Percentiles rank a stretch among this genome's conserved stretches.
Evolutionary conservation across 2,797 vertebrate genomes (phyloP).

Genomic region (Melanotaenia boesemani): DNA sequence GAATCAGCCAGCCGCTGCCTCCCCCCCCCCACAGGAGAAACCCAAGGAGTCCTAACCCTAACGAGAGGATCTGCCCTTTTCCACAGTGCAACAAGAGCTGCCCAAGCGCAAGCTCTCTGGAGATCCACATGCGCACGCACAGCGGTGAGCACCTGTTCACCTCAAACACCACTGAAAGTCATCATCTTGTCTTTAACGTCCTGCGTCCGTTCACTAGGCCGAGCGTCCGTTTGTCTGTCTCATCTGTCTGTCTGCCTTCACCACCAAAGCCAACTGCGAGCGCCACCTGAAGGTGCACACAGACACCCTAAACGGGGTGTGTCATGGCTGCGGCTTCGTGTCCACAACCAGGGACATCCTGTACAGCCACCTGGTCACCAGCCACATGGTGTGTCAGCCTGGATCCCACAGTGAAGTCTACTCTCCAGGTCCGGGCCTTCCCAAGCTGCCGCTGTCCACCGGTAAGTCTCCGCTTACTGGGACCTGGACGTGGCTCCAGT

Average conservation of each 20-base stretch:
- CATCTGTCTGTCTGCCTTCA: conserved; percentile 97
- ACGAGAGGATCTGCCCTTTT: conserved; percentile 94
- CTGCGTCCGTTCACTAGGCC: conserved; percentile 79
- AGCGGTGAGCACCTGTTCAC: conserved; percentile 85
- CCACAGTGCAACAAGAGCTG: conserved; percentile 98
- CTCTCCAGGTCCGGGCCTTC: conserved; percentile 85
- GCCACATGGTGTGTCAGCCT: conserved; percentile 97
- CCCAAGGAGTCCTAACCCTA: conserved; percentile 94
- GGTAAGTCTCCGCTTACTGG: conserved; percentile 73
- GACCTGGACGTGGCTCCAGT: too few relatives aligned
- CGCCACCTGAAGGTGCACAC: conserved; percentile 98
- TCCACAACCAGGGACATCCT: conserved; percentile 96
- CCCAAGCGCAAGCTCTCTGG: conserved; percentile 96
- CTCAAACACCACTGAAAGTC: neutral
- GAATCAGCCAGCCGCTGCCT: conserved; percentile 84
- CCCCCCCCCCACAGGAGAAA: conserved; percentile 88
- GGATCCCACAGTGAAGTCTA: conserved; percentile 93
- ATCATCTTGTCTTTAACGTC: neutral
- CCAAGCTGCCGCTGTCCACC: conserved; percentile 82
- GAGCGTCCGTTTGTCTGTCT: conserved; percentile 96
- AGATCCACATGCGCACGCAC: conserved; percentile 98
- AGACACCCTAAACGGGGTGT: conserved; percentile 93
- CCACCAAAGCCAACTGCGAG: conserved; percentile 99
- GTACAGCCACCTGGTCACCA: conserved; percentile 96
- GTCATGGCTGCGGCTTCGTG: conserved; percentile 96